Evolutionary conservation across 2,888 invertebrate genomes (phyloP), one percentile per base, ranked within the genome.

Genomic region (Cephus pygmeus): DNA sequence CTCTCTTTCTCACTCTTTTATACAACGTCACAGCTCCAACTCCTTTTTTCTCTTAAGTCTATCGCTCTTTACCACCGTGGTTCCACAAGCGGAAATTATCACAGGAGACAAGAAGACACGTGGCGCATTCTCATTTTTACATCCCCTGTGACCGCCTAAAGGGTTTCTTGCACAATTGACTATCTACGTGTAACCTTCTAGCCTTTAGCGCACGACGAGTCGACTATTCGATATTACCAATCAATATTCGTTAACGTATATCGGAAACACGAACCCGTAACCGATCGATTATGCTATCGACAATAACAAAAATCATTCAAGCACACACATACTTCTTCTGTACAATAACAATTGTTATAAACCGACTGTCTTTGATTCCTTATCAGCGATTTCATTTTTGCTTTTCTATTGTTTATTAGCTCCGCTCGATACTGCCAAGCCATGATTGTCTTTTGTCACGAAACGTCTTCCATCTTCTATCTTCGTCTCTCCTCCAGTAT

Each of bases 391-490:
- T 77, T 76, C 73, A 77, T 80, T 73, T 35, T 12, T 77, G 69
- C 56, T 75, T 69, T 79, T 79, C 80, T 80, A 34, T 34, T 34
- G 34, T 73, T 73, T 23, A 30, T 34, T 34, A 6, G 34, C 34
- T n/a, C 23, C 75, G 75, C 31, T 35, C 40, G 40, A n/a, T 56
- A 33, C 68, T 33, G 15, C 74, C 40, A 69, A 40, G 73, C 77
- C 76, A 86, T 88, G 87, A 89, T 89, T 89, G 88, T 89, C 88
- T 87, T 83, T 87, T 83, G 82, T 87, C 85, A 86, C 85, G 85
- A 83, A 83, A 80, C 71, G 76, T 69, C 74, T 81, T 80, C 69
- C 75, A 76, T 78, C 69, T 69, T 40, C 23, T 12, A 40, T 77
- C 68, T 69, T 73, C 69, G 40, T 40, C 40, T 40, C 40, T 40